phyloP scores from a whole-genome alignment of 2,888 invertebrate species.

The Athalia cordata region DNA sequence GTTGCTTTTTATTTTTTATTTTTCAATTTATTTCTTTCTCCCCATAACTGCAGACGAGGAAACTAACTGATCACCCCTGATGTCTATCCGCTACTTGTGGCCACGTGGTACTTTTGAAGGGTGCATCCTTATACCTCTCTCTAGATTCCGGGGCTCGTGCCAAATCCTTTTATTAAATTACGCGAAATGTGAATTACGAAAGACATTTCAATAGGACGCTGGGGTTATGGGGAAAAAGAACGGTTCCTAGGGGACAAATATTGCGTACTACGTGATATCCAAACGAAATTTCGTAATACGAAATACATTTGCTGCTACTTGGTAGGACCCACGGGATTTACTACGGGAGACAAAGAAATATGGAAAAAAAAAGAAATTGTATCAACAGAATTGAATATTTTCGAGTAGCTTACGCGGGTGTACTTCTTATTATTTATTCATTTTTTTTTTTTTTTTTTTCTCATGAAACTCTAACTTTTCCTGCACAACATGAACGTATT shows the following conservation, averaged over 20 bases:
- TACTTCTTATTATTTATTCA: not conserved
- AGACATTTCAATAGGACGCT: constrained; percentile 34
- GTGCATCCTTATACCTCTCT: constrained; percentile 28
- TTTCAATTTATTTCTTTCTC: not conserved
- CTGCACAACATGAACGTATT: too few species aligned
- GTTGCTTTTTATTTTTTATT: not conserved
- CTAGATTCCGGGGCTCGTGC: constrained; percentile 29
- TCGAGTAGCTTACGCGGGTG: not conserved
- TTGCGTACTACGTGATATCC: constrained; percentile 34
- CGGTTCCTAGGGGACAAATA: constrained; percentile 39
- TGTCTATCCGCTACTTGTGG: constrained; percentile 7
- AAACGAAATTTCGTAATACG: constrained; percentile 19
- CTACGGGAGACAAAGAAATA: not conserved
- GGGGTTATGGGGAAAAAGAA: constrained; percentile 29
- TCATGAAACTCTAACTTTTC: too few species aligned
- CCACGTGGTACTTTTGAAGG: constrained; percentile 37
- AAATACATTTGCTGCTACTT: constrained; percentile 4
- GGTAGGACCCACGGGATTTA: not conserved
- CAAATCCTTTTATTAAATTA: constrained; percentile 43
- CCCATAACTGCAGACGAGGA: constrained; percentile 3
- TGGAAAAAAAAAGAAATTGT: not conserved
- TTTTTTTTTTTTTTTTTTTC: too few species aligned
- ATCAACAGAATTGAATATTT: constrained; percentile 10
- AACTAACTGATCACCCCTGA: constrained; percentile 32
- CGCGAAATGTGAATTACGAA: constrained; percentile 41